A percentile compares a stretch with the other conserved stretches of the same genome.
These are phyloP conservation scores for Lasaia peninsularis DNA, from an alignment of 1,140 invertebrate species.

Conservation along the genomic window DNA sequence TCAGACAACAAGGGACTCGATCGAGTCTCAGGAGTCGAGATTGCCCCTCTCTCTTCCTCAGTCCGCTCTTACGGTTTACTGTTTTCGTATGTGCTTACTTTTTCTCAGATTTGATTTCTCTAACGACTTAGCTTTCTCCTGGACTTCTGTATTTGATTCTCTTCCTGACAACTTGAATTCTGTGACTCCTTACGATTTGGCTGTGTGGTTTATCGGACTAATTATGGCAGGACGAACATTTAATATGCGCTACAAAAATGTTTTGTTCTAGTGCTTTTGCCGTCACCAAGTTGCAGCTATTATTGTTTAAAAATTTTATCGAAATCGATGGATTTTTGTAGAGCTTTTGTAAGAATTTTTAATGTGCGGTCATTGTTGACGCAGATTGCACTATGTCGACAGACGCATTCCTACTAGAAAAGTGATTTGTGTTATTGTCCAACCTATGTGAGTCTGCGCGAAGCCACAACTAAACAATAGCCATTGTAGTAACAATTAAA, in stretches of 20 bases:
- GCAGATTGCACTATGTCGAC: constrained; percentile 11
- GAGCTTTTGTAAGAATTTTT: constrained; percentile 13
- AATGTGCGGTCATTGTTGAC: constrained; percentile 10
- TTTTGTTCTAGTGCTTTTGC: too few relatives aligned
- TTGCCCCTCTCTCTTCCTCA: not conserved
- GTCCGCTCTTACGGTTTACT: not conserved
- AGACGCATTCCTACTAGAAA: constrained; percentile 13
- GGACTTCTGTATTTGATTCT: constrained; percentile 19
- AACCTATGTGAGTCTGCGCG: not conserved
- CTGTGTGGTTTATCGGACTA: constrained; percentile 16
- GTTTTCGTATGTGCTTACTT: constrained; percentile 1
- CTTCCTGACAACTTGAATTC: constrained; percentile 15
- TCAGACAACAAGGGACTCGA: constrained; percentile 4
- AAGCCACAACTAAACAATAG: constrained; percentile 1
- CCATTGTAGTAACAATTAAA: constrained; percentile 5
- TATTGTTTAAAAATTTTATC: constrained; percentile 15
- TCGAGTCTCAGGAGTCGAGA: not conserved
- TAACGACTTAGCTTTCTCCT: constrained; percentile 9
- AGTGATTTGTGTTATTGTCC: constrained; percentile 18
- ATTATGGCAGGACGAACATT: constrained; percentile 15
- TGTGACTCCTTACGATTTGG: constrained; percentile 19
- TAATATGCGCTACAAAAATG: too few relatives aligned
- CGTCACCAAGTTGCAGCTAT: constrained; percentile 16
- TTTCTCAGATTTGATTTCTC: not conserved
- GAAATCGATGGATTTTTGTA: constrained; percentile 15